phyloP scores from a whole-genome alignment of 2,797 vertebrate genomes.

The Oreortyx pictus region DNA sequence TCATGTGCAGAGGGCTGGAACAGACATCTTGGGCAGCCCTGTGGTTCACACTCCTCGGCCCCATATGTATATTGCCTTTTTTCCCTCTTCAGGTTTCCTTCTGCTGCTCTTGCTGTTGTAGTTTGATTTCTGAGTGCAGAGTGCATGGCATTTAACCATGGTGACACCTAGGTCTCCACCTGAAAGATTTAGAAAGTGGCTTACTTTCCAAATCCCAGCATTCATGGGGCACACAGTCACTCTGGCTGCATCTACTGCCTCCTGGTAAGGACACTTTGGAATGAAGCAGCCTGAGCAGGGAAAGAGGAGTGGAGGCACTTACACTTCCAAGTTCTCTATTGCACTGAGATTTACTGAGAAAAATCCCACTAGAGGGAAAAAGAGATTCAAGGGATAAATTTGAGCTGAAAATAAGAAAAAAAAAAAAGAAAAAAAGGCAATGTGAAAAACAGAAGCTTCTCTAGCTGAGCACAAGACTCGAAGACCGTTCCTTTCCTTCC shows the following conservation, averaged over 20 bases:
- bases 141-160: not conserved
- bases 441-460: not conserved
- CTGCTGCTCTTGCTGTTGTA: not conserved
- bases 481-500: not conserved
- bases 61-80: not conserved
- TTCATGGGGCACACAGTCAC: not conserved
- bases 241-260: not conserved
- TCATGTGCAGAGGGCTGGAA: not conserved
- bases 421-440: not conserved
- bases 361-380: not conserved
- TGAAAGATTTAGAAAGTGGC: not conserved
- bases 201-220: not conserved
- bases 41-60: not conserved
- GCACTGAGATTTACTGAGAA: not conserved
- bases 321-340: not conserved
- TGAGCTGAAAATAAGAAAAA: not conserved
- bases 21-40: not conserved
- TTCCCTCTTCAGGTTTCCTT: not conserved
- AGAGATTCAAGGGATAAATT: not conserved
- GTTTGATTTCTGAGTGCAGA: not conserved
- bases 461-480: not conserved
- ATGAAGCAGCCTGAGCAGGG: fast-evolving
- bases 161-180: not conserved
- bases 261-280: not conserved
- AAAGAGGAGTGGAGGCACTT: not conserved